Evolutionary conservation across 2,888 invertebrate genomes (phyloP).

Genomic region (Eupithecia inturbata): DNA sequence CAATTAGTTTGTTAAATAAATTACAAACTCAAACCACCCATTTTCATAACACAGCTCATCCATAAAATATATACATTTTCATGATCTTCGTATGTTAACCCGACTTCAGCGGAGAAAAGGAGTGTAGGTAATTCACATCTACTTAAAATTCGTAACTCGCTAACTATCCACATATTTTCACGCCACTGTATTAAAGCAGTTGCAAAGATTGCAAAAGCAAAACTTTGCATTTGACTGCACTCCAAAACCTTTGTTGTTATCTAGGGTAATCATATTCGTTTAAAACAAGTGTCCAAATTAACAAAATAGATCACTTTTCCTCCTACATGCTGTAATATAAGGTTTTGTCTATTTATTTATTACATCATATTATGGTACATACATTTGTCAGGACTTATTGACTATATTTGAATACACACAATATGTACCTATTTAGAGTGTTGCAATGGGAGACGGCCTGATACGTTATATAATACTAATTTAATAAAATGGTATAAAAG

Average conservation of each 20-base stretch:
- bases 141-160: slow-evolving; percentile 26
- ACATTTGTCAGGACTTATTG: too few species aligned
- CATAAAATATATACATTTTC: neutral
- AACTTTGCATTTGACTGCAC: slow-evolving; percentile 28
- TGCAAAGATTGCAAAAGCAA: slow-evolving; percentile 27
- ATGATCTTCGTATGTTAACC: neutral
- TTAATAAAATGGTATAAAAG: too few species aligned
- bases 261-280: slow-evolving; percentile 58
- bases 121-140: neutral
- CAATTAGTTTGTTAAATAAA: neutral
- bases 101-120: neutral
- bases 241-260: slow-evolving; percentile 37
- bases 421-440: too few species aligned
- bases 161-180: slow-evolving; percentile 25
- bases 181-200: slow-evolving; percentile 24
- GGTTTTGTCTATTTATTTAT: neutral
- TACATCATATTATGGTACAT: too few species aligned
- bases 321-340: neutral
- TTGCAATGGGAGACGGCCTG: too few species aligned
- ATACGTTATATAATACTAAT: too few species aligned
- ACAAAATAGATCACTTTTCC: neutral
- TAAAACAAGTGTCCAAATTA: slow-evolving; percentile 28
- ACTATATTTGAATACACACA: too few species aligned
- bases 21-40: neutral
- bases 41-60: neutral